These are phyloP conservation scores for Acanthiza pusilla DNA, from an alignment of 2,797 vertebrate genomes.

Conservation along the genomic window DNA sequence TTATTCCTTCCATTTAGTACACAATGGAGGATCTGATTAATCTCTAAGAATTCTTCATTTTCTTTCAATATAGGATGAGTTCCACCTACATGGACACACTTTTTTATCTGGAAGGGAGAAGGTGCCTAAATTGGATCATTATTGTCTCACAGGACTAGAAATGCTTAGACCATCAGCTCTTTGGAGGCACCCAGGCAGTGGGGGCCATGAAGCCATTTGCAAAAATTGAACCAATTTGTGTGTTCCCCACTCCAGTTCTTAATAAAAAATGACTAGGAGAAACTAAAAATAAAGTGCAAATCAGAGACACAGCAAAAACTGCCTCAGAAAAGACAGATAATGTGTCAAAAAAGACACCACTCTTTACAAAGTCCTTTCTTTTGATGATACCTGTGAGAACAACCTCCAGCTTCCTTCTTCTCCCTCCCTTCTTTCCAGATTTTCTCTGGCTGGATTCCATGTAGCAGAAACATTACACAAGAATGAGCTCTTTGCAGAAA, in stretches of 20 bases:
- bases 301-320: not conserved
- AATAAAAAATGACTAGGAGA: not conserved
- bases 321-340: not conserved
- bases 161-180: not conserved
- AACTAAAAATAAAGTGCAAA: not conserved
- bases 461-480: constrained; percentile 48
- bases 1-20: not conserved
- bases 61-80: not conserved
- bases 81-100: not conserved
- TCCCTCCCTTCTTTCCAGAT: not conserved
- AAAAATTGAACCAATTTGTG: not conserved
- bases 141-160: not conserved
- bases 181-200: not conserved
- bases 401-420: not conserved
- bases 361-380: not conserved
- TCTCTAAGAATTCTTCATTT: not conserved
- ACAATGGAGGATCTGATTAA: not conserved
- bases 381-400: not conserved
- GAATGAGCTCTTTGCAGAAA: constrained; percentile 29
- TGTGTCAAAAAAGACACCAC: not conserved
- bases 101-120: not conserved
- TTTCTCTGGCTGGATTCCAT: constrained; percentile 36
- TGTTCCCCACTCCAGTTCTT: not conserved
- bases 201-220: not conserved
- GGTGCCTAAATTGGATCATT: not conserved